Base-by-base conservation (phyloP, 2,797 vertebrate species). In the Oophaga sylvatica region DNA sequence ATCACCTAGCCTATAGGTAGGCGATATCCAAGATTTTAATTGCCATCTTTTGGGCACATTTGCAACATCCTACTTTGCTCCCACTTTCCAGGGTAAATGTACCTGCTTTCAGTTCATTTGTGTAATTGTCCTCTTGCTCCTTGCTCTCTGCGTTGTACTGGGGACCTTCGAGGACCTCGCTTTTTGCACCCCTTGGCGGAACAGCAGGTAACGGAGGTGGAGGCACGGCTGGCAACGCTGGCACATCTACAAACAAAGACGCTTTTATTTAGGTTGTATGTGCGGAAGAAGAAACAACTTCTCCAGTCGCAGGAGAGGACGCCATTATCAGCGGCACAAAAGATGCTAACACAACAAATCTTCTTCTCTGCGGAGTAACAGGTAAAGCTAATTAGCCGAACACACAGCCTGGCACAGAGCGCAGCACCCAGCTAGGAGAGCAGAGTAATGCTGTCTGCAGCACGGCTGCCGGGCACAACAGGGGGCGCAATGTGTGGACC, bases 131-230 rank as follows among this genome's bases (percentile, higher is more conserved):
- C 70, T 75, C 82, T 67, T 71, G 82, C 15, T 91, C 89, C 85
- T 71, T 75, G 45, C 67, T 81, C 77, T 88, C 73, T n/a, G 91
- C 87, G 48, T 88, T 90, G 67, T 31, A 9, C 41, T 19, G 9
- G 15, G 17, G 53, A 59, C 7, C 45, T 19, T 90, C 91, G n/a
- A 1, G 71, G 31, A 87, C 89, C 88, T 93, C 20, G 35, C 76
- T 83, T 26, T 80, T 91, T 91, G 92, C 92, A 29, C 86, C 88
- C 87, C 91, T 91, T 53, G 88, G 88, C 16, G 53, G 41, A 16
- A 60, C 22, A 35, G 80, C 91, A 85, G 88, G 63, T 10, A 90
- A 82, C 71, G 87, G 80, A 35, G 87, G 63, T 7, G 88, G 86
- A 68, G 87, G 56, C 13, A 62, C 35, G n/a, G 67, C 4, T 91